A percentile compares a stretch with the other conserved stretches of the same genome.
Evolutionary conservation across 2,888 invertebrate species (phyloP).

Genomic region (Gordius sp.): DNA sequence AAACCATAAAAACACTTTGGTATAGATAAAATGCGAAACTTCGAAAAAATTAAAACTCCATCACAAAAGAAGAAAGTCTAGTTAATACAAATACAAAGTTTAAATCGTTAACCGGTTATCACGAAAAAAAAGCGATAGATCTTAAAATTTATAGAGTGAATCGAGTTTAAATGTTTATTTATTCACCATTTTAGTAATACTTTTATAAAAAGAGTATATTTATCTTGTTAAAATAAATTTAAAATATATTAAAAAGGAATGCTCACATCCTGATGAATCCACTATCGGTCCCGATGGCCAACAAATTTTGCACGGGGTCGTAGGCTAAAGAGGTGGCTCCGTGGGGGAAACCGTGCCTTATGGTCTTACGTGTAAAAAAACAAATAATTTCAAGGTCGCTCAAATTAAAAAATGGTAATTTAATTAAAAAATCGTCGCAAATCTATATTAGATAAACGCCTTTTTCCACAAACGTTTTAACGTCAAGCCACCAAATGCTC

Average conservation of each 20-base stretch:
- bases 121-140: background rate
- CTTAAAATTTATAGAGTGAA: background rate
- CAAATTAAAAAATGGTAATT: too few relatives aligned
- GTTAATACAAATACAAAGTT: constrained; percentile 3
- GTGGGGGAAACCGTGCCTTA: constrained; percentile 92
- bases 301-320: constrained; percentile 82
- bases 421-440: too few relatives aligned
- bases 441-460: too few relatives aligned
- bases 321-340: constrained; percentile 85
- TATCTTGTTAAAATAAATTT: background rate
- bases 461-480: too few relatives aligned
- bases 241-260: too few relatives aligned
- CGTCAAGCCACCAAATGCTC: too few relatives aligned
- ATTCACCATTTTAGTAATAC: background rate
- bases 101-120: too few relatives aligned
- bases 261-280: constrained; percentile 71
- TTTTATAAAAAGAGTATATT: background rate
- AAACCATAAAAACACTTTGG: background rate
- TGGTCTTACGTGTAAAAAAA: constrained; percentile 33
- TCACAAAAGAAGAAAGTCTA: constrained; percentile 14
- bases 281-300: constrained; percentile 81
- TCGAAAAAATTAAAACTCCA: constrained; percentile 14
- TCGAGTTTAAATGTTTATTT: background rate
- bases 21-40: constrained; percentile 16
- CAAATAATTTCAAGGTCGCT: background rate